Percentiles rank a stretch among this genome's conserved stretches.
Evolutionary conservation across 2,888 invertebrate genomes (phyloP).

Genomic region (Megastigmus dorsalis): DNA sequence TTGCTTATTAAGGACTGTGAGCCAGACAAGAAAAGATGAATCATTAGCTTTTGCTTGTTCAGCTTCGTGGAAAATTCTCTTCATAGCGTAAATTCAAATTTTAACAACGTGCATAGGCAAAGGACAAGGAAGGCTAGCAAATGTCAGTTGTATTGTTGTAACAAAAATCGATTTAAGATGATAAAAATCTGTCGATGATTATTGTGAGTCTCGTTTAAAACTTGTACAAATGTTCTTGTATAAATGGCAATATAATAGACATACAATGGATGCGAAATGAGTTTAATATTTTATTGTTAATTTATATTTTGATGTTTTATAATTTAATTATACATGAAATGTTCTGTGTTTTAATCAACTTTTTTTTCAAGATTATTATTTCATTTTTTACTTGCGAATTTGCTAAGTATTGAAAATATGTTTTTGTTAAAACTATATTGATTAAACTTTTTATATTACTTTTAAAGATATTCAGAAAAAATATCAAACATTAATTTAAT

Average conservation of each 20-base stretch:
- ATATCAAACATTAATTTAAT: too few species aligned
- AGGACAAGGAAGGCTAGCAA: slow-evolving; percentile 10
- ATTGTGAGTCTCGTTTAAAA: slow-evolving; percentile 50
- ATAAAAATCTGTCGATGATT: slow-evolving; percentile 36
- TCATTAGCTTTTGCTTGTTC: slow-evolving; percentile 29
- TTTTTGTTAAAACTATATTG: too few species aligned
- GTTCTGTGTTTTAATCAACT: too few species aligned
- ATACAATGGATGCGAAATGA: slow-evolving; percentile 44
- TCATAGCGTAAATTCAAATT: slow-evolving; percentile 43
- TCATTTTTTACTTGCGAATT: slow-evolving; percentile 6
- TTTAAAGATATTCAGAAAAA: too few species aligned
- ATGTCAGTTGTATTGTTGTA: slow-evolving; percentile 42
- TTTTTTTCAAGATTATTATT: not conserved
- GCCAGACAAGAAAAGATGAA: slow-evolving; percentile 36
- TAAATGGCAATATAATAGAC: slow-evolving; percentile 55
- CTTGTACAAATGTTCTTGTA: slow-evolving; percentile 56
- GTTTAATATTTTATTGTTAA: slow-evolving; percentile 48
- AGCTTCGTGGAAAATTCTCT: slow-evolving; percentile 28
- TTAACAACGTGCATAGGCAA: slow-evolving; percentile 26
- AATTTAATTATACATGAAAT: slow-evolving; percentile 47
- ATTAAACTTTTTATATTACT: too few species aligned
- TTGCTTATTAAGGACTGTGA: slow-evolving; percentile 42
- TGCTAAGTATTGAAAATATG: too few species aligned
- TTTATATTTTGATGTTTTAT: slow-evolving; percentile 44
- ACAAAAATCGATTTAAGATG: slow-evolving; percentile 35